phyloP scores from a whole-genome alignment of 2,113 vertebrate genomes.

The Percina caprodes region DNA sequence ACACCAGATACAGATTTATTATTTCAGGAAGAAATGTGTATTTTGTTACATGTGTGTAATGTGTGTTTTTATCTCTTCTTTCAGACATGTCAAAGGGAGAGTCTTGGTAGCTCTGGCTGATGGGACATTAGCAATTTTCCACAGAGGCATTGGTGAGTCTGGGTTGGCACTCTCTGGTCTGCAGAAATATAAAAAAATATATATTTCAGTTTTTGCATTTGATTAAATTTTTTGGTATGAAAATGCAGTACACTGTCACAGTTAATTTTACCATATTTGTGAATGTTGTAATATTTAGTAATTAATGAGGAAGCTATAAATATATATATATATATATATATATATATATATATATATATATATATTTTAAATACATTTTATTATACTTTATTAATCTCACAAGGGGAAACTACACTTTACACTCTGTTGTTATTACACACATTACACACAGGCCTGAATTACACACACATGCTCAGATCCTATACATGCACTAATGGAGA shows the following conservation, averaged over 20 bases:
- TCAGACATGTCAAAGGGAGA: constrained; percentile 96
- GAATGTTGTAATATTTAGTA: background rate
- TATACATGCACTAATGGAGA: no score
- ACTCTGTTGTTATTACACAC: no score
- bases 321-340: no score
- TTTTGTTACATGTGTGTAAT: no score
- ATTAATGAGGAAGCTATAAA: background rate
- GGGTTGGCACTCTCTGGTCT: background rate
- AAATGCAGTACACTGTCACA: background rate
- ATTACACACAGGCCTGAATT: no score
- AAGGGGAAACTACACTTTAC: no score
- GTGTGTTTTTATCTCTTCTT: background rate
- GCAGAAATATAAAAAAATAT: background rate
- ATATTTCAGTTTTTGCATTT: background rate
- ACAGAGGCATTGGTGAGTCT: constrained; percentile 89
- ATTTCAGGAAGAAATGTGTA: background rate
- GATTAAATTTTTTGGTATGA: background rate
- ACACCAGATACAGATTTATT: background rate
- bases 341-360: no score
- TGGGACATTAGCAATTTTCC: constrained; percentile 96
- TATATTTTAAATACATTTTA: no score
- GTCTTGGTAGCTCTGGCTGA: constrained; percentile 96
- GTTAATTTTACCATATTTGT: background rate
- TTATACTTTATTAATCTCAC: no score
- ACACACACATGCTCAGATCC: no score